A percentile compares a stretch with the other conserved stretches of the same genome.
Conservation (phyloP, 1,140 invertebrate genomes). For the Hydropsyche tenuis region DNA sequence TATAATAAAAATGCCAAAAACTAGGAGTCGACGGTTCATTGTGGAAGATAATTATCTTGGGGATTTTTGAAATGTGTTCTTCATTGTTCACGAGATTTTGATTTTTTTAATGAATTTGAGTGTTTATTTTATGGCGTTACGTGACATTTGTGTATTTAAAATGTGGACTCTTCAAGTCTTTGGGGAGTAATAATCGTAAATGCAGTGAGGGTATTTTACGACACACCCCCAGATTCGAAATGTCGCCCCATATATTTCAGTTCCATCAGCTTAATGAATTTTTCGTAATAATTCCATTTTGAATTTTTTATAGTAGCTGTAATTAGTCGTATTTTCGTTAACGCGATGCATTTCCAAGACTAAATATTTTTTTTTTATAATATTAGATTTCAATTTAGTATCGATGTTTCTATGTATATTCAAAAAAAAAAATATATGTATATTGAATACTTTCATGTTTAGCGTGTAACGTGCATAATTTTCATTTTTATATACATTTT, state of each 20-base stretch:
- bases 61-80: too few species aligned
- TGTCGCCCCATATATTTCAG: background rate
- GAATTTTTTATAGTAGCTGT: too few species aligned
- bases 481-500: too few species aligned
- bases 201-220: background rate
- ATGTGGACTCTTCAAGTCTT: background rate
- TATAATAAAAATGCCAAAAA: slow-evolving; percentile 19
- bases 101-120: too few species aligned
- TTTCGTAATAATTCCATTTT: background rate
- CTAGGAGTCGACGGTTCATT: too few species aligned
- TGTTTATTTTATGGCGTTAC: too few species aligned
- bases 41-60: too few species aligned
- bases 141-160: background rate
- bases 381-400: background rate
- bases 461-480: too few species aligned
- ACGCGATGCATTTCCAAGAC: too few species aligned
- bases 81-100: too few species aligned
- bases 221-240: background rate
- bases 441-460: background rate
- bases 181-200: background rate
- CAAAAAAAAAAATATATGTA: background rate
- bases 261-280: background rate
- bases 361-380: too few species aligned
- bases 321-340: too few species aligned
- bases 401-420: background rate